These are phyloP conservation scores for Petaurus breviceps DNA, from an alignment of 2,113 vertebrate genomes.

Conservation along the genomic window DNA sequence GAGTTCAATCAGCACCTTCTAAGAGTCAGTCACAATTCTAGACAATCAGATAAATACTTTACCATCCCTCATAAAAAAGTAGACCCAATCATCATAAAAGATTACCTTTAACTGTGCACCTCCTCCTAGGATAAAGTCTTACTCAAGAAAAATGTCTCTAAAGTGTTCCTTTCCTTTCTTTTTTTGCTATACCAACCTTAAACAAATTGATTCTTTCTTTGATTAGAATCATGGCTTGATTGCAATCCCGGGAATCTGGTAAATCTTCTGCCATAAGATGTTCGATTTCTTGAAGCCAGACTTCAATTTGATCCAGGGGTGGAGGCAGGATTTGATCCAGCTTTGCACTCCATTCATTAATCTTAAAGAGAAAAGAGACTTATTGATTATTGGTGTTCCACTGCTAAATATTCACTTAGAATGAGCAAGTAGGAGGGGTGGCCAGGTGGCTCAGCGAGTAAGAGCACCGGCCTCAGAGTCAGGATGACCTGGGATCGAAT, in stretches of 20 bases:
- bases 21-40: not conserved
- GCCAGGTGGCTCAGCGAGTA: too few species aligned
- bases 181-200: conserved; percentile 85
- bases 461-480: too few species aligned
- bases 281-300: conserved; percentile 91
- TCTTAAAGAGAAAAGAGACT: conserved; percentile 80
- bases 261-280: conserved; percentile 83
- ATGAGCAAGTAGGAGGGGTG: not conserved
- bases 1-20: not conserved
- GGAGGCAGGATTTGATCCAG: conserved; percentile 88
- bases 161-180: not conserved
- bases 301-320: conserved; percentile 85
- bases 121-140: conserved; percentile 56
- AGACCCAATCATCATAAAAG: conserved; percentile 48
- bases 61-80: conserved; percentile 62
- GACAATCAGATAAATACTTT: not conserved
- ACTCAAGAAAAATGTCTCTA: conserved; percentile 23
- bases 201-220: conserved; percentile 86
- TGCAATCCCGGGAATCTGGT: conserved; percentile 83
- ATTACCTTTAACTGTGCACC: conserved; percentile 57
- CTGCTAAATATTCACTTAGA: not conserved
- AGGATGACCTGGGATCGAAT: too few species aligned
- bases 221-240: conserved; percentile 82
- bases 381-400: not conserved
- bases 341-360: conserved; percentile 86